Evolutionary conservation across 1,140 invertebrate genomes (phyloP).

Genomic region (Ptiloglossa arizonensis): DNA sequence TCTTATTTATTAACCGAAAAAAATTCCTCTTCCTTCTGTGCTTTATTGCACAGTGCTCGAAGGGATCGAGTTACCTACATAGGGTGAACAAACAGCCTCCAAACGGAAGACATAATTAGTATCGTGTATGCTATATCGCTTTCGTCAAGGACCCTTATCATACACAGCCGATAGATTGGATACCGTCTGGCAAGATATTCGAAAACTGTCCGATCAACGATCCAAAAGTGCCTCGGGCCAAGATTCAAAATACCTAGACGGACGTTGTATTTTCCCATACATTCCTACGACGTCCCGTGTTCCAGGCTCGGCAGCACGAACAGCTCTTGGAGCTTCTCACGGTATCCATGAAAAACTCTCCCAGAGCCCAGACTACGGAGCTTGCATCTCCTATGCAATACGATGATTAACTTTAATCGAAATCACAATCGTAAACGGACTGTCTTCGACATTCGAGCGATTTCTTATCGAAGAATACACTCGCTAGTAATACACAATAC

Average conservation of each 20-base stretch:
- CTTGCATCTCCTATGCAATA: slow-evolving; percentile 35
- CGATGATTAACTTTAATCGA: slow-evolving; percentile 49
- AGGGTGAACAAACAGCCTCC: neutral
- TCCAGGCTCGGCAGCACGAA: slow-evolving; percentile 6
- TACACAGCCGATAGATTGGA: slow-evolving; percentile 14
- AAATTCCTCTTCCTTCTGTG: too few species aligned
- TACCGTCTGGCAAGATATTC: slow-evolving; percentile 55
- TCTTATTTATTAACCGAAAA: too few species aligned
- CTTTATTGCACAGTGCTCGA: too few species aligned
- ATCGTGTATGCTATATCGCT: neutral
- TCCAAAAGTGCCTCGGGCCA: slow-evolving; percentile 55
- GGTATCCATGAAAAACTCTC: slow-evolving; percentile 51
- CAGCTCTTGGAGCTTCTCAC: slow-evolving; percentile 38
- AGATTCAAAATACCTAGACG: slow-evolving; percentile 60
- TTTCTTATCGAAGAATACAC: too few species aligned
- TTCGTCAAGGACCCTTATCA: neutral
- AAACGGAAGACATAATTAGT: slow-evolving; percentile 11
- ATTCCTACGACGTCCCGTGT: slow-evolving; percentile 50
- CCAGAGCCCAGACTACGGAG: neutral
- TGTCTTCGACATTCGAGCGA: neutral
- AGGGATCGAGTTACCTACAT: neutral
- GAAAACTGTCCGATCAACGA: slow-evolving; percentile 64
- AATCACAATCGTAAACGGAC: slow-evolving; percentile 45
- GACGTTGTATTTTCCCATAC: slow-evolving; percentile 46
- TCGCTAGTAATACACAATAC: too few species aligned